These are phyloP conservation scores for Megalops cyprinoides DNA, from an alignment of 2,797 vertebrate genomes.

Conservation along the genomic window DNA sequence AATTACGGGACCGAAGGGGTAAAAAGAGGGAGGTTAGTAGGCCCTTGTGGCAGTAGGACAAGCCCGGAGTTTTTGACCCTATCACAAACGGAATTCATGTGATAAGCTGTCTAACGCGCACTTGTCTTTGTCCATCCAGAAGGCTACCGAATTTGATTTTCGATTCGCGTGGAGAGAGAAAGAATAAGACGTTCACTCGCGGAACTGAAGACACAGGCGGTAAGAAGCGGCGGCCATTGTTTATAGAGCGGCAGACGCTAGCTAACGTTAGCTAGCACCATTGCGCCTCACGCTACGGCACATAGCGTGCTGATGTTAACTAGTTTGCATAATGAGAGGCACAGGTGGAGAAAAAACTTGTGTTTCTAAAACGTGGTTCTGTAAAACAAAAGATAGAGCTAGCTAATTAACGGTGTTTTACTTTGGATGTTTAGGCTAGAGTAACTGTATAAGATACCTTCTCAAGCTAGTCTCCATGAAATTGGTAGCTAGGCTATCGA, in stretches of 20 bases:
- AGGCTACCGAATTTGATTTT: background rate
- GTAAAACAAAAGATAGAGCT: too few species aligned
- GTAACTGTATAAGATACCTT: too few species aligned
- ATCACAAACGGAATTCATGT: background rate
- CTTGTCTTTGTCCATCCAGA: background rate
- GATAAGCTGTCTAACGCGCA: background rate
- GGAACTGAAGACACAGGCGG: slow-evolving; percentile 19
- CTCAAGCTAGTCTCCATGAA: too few species aligned
- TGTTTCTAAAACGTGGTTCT: too few species aligned
- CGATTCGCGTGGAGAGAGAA: background rate
- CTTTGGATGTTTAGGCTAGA: too few species aligned
- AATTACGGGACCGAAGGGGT: slow-evolving; percentile 21
- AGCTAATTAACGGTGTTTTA: too few species aligned
- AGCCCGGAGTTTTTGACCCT: background rate
- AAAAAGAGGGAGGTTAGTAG: slow-evolving; percentile 15
- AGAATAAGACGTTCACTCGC: slow-evolving; percentile 8
- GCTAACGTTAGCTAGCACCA: too few species aligned
- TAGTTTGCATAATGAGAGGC: too few species aligned
- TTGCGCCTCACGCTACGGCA: slow-evolving; percentile 21
- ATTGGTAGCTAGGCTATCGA: too few species aligned
- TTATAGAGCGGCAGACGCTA: slow-evolving; percentile 22
- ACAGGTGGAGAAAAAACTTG: too few species aligned
- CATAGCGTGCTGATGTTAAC: too few species aligned
- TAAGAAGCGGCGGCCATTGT: slow-evolving; percentile 37
- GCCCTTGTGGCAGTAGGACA: background rate